These are phyloP conservation scores for Drosophila navojoa DNA, from an alignment of 1,140 invertebrate genomes.

Conservation along the genomic window DNA sequence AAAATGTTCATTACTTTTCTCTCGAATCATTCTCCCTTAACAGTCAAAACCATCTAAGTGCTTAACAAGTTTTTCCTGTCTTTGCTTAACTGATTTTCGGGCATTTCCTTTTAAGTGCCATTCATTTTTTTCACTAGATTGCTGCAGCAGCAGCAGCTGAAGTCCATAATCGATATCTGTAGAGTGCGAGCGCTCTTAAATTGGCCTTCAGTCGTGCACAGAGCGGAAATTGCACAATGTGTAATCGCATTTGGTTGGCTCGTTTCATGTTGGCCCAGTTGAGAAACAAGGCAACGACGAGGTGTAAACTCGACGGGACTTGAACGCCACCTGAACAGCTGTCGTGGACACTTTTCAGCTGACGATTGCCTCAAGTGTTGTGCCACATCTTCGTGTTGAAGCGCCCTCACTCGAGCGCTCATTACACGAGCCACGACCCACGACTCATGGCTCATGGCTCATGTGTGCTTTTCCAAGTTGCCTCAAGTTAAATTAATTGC, in stretches of 20 bases:
- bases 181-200: background rate
- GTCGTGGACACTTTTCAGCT: constrained; percentile 18
- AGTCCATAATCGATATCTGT: constrained; percentile 36
- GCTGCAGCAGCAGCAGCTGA: constrained; percentile 13
- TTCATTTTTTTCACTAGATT: constrained; percentile 5
- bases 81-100: background rate
- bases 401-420: constrained; percentile 31
- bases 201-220: constrained; percentile 29
- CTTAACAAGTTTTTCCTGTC: constrained; percentile 7
- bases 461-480: constrained; percentile 1
- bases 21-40: too few species aligned
- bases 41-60: too few species aligned
- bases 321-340: constrained; percentile 24
- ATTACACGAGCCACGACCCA: constrained; percentile 33
- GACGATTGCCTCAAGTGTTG: constrained; percentile 40
- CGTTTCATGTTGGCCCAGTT: constrained; percentile 27
- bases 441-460: background rate
- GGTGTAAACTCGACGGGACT: constrained; percentile 1
- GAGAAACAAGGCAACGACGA: constrained; percentile 22
- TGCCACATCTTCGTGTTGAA: background rate
- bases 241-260: constrained; percentile 37
- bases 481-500: constrained; percentile 60
- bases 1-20: too few species aligned
- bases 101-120: background rate
- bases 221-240: constrained; percentile 41